Percentiles rank a stretch among this genome's conserved stretches.
These are phyloP conservation scores for Passer domesticus DNA, from an alignment of 2,113 vertebrate genomes.

Conservation along the genomic window DNA sequence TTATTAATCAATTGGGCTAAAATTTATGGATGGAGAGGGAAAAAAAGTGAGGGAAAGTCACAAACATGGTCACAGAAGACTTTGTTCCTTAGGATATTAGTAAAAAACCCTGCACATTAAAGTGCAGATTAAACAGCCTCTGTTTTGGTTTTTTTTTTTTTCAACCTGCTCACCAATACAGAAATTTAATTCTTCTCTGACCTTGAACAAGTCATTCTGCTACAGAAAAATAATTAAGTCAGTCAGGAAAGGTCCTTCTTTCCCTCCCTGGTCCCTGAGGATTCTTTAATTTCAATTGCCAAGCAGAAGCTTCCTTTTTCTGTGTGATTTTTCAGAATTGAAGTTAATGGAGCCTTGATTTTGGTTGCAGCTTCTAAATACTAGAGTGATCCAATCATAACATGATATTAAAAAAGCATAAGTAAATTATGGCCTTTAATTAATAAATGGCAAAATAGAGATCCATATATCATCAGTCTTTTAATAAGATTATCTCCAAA, in stretches of 20 bases:
- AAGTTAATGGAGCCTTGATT: not conserved
- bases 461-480: not conserved
- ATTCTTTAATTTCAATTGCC: conserved; percentile 13
- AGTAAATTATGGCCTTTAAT: not conserved
- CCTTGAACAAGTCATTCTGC: not conserved
- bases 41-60: not conserved
- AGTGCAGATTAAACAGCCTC: not conserved
- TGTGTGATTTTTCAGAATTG: not conserved
- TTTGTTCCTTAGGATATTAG: not conserved
- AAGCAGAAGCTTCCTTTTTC: not conserved
- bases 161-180: not conserved
- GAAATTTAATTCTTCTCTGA: not conserved
- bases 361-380: not conserved
- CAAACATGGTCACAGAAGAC: not conserved
- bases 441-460: conserved; percentile 3
- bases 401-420: not conserved
- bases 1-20: not conserved
- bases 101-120: not conserved
- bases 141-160: not conserved
- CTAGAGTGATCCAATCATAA: not conserved
- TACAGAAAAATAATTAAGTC: conserved; percentile 9
- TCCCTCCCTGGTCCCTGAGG: not conserved
- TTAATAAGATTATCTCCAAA: not conserved
- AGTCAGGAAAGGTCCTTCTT: not conserved
- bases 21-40: not conserved